Percentiles rank a stretch among this genome's conserved stretches.
Conservation (phyloP, 2,797 vertebrate genomes). For the Enoplosus armatus region DNA sequence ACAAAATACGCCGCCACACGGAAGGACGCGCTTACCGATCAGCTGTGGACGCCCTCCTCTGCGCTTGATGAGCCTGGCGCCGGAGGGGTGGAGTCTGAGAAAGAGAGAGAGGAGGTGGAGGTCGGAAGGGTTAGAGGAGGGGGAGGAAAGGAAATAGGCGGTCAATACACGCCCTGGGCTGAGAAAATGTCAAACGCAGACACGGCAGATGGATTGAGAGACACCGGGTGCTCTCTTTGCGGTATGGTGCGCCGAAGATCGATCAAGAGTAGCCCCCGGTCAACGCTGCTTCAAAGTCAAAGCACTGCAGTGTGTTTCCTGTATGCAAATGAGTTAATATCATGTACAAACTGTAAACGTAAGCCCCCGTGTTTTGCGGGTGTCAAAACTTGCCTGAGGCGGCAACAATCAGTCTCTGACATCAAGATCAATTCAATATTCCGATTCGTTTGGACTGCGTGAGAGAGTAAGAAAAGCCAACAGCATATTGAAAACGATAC, state of each 20-base stretch:
- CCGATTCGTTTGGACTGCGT: not conserved
- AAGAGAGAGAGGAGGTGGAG: not conserved
- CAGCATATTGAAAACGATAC: constrained; percentile 49
- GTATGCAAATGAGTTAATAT: not conserved
- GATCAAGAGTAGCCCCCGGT: constrained; percentile 32
- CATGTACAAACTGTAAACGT: constrained; percentile 22
- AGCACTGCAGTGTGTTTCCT: constrained; percentile 3
- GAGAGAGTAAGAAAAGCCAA: constrained; percentile 3
- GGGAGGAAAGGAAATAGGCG: not conserved
- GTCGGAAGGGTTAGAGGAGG: not conserved
- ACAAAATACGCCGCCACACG: constrained; percentile 19
- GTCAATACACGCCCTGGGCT: constrained; percentile 58
- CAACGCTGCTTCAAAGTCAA: constrained; percentile 34
- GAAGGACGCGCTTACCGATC: not conserved
- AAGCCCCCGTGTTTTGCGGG: constrained; percentile 18
- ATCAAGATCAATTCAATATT: constrained; percentile 39
- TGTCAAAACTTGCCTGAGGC: constrained; percentile 52
- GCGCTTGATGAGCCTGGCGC: constrained; percentile 20
- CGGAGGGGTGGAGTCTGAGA: not conserved
- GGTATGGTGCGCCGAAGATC: constrained; percentile 22
- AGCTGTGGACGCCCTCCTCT: not conserved
- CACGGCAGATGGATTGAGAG: constrained; percentile 43
- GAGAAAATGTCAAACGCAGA: constrained; percentile 48
- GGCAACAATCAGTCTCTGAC: constrained; percentile 32
- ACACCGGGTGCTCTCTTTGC: constrained; percentile 30